Base-by-base conservation (phyloP, 2,888 invertebrate genomes). In the Coleophora deauratella region DNA sequence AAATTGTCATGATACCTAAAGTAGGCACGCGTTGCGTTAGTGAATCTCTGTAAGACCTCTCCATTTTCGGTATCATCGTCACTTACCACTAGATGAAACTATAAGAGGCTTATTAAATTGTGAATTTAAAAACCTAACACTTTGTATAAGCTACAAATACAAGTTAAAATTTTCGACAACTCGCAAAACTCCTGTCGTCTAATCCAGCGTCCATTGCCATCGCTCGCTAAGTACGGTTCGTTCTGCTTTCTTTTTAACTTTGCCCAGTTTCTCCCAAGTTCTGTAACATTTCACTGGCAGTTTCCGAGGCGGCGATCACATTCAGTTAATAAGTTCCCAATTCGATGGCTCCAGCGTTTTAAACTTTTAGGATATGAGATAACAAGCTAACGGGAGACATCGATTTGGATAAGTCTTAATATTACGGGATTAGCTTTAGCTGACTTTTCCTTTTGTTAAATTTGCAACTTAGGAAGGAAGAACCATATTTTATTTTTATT, bases 351-450 rank as follows among this genome's bases (percentile, higher is more conserved):
- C 66, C 71, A 75, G 72, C 79, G 74, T 84, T 84, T 82, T 81
- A 80, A 85, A 85, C 82, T 85, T 85, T 84, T 84, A 72, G 84
- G 84, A 81, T 82, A 79, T 78, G 76, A 84, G 84, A 84, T 85
- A 85, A 82, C 82, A 81, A 82, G 80, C 74, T 78, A 72, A 75
- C 78, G 76, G 71, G 70, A 74, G 77, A 73, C 72, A 70, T 72
- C 74, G 75, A 81, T 80, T 80, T 74, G 73, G 76, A 77, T 80
- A 78, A 79, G 75, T 75, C 76, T 72, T 66, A 69, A 72, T 62
- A 62, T 59, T 55, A 53, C 53, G 44, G 64, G 67, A 66, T 70
- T 68, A 66, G 21, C 60, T 52, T n/a, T n/a, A n/a, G n/a, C n/a
- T n/a, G n/a, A n/a, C n/a, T n/a, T n/a, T n/a, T n/a, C n/a, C n/a